These are phyloP conservation scores for Synanceia verrucosa DNA, from an alignment of 2,797 vertebrate species.

Conservation along the genomic window DNA sequence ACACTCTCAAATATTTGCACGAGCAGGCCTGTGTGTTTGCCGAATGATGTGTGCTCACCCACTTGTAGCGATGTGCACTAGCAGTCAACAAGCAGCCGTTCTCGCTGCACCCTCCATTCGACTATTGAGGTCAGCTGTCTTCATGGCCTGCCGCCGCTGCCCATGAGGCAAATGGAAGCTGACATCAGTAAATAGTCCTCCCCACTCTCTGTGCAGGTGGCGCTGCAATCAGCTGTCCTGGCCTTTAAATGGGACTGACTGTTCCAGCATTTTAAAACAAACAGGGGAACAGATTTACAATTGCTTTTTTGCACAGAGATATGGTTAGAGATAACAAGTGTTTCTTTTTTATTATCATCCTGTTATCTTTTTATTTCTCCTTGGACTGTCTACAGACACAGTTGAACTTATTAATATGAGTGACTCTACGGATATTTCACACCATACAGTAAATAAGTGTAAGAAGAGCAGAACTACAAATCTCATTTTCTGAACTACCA, in stretches of 20 bases:
- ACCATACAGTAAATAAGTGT: constrained; percentile 1
- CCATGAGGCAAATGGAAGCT: constrained; percentile 64
- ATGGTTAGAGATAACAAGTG: constrained; percentile 12
- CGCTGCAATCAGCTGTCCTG: constrained; percentile 55
- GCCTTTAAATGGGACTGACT: constrained; percentile 52
- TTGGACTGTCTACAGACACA: background rate
- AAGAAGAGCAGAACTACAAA: constrained; percentile 12
- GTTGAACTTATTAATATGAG: constrained; percentile 32
- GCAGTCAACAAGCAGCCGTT: constrained; percentile 48
- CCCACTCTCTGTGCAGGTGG: constrained; percentile 52
- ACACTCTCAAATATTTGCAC: constrained; percentile 63
- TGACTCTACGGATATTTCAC: constrained; percentile 1
- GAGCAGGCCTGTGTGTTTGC: constrained; percentile 44
- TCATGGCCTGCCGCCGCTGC: constrained; percentile 25
- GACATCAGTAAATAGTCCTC: constrained; percentile 61
- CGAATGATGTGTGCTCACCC: constrained; percentile 51
- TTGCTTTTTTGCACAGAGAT: constrained; percentile 35
- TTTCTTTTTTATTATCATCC: constrained; percentile 33
- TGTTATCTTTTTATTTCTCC: background rate
- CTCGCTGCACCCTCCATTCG: constrained; percentile 41
- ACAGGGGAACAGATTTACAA: constrained; percentile 49
- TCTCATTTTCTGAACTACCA: constrained; percentile 32
- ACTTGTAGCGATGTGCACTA: constrained; percentile 52
- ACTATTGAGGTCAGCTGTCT: constrained; percentile 62
- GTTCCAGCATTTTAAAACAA: constrained; percentile 52